A percentile compares a stretch with the other conserved stretches of the same genome.
Evolutionary conservation across 2,113 vertebrate genomes (phyloP).

Genomic region (Ornithorhynchus anatinus): DNA sequence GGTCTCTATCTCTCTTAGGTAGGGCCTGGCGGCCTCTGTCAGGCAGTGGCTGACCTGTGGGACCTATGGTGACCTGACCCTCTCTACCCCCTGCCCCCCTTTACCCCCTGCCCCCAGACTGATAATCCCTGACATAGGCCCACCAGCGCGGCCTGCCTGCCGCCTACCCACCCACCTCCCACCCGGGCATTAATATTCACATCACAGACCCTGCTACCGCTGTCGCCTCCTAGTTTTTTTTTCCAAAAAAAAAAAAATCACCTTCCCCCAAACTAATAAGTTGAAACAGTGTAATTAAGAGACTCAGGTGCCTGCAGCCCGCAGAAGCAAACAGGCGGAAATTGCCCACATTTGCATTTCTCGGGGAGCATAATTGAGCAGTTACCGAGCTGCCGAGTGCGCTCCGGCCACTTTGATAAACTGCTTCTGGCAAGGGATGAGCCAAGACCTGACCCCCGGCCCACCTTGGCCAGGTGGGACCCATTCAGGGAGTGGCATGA

Average conservation of each 20-base stretch:
- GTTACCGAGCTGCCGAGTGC: neutral
- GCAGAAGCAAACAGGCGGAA: neutral
- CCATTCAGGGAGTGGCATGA: neutral
- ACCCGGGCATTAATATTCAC: neutral
- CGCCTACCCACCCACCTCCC: neutral
- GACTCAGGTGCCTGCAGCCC: neutral
- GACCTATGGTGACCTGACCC: too few relatives aligned
- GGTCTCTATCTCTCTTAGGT: too few relatives aligned
- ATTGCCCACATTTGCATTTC: conserved; percentile 5
- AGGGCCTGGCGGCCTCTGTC: too few relatives aligned
- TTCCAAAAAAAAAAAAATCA: neutral
- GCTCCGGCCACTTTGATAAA: neutral
- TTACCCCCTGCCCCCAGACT: too few relatives aligned
- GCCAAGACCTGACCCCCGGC: neutral
- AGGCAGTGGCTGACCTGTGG: too few relatives aligned
- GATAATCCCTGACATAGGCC: too few relatives aligned
- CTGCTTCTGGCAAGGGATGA: neutral
- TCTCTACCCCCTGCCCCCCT: too few relatives aligned
- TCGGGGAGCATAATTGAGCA: conserved; percentile 5
- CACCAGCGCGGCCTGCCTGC: too few relatives aligned
- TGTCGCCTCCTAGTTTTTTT: too few relatives aligned
- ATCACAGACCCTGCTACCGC: neutral
- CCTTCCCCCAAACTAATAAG: neutral
- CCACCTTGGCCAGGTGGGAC: neutral
- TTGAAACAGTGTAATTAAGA: neutral